These are phyloP conservation scores for Tetramorium simillimum DNA, from an alignment of 1,140 invertebrate species.

Conservation along the genomic window DNA sequence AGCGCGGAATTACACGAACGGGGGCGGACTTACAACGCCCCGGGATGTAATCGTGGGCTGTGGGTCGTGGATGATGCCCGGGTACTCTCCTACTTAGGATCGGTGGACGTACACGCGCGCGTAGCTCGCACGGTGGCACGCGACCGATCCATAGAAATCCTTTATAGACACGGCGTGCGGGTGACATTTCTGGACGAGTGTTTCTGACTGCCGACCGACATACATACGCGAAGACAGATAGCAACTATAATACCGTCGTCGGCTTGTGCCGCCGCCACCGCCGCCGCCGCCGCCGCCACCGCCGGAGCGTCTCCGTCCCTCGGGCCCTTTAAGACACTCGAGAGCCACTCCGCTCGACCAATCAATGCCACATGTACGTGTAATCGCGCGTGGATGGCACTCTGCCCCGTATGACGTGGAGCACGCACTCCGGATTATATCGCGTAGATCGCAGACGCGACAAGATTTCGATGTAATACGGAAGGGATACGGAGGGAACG, in stretches of 20 bases:
- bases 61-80: constrained; percentile 58
- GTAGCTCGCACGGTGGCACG: constrained; percentile 80
- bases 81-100: constrained; percentile 62
- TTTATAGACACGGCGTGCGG: constrained; percentile 78
- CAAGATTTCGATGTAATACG: not conserved
- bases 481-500: not conserved
- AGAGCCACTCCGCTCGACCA: constrained; percentile 72
- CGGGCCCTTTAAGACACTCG: constrained; percentile 77
- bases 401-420: constrained; percentile 23
- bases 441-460: constrained; percentile 11
- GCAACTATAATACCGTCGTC: constrained; percentile 76
- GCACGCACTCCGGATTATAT: constrained; percentile 35
- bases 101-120: constrained; percentile 67
- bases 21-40: constrained; percentile 64
- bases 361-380: constrained; percentile 74
- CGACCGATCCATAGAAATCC: constrained; percentile 83
- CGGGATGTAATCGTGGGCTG: constrained; percentile 69
- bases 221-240: constrained; percentile 81
- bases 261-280: constrained; percentile 55
- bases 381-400: constrained; percentile 64
- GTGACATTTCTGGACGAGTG: constrained; percentile 83
- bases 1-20: constrained; percentile 68
- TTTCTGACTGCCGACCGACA: constrained; percentile 83
- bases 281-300: constrained; percentile 57
- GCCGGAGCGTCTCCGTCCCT: constrained; percentile 66